Base-by-base conservation (phyloP, 2,888 invertebrate species). In the Clepsis dumicolana region DNA sequence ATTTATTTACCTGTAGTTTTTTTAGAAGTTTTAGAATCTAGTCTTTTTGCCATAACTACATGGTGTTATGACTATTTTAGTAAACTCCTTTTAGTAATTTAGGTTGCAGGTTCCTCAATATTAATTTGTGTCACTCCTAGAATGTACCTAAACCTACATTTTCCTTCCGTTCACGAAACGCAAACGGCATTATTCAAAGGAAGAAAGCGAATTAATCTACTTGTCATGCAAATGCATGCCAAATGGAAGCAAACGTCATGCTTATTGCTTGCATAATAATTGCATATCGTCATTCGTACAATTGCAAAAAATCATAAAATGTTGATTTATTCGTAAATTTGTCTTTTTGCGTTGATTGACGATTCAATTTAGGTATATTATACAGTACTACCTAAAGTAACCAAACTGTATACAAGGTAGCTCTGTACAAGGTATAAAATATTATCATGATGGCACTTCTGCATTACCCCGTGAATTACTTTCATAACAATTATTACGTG, bases 161-260 rank as follows among this genome's bases (percentile, higher is more conserved):
- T 35, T 35, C 35, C 41, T 53, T 52, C 41, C 29, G 16, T 52
- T 62, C 12, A 59, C 14, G 41, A 61, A 61, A 67, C 38, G 62
- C 52, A 41, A 25, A 50, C 56, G 14, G 54, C 50, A 62, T 60
- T 57, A 63, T 63, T 38, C 29, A 63, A 57, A 56, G 59, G 29
- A 65, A 57, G 67, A 63, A 63, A 67, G 67, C 52, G 29, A 63
- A 57, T 67, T 41, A 21, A 38, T 38, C 14, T 35, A 56, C 38
- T 25, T 50, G 16, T 1, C 48, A 62, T 62, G 63, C 52, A 27
- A 62, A 67, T 57, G 25, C 54, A 63, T 67, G 35, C 27, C 18
- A 56, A 67, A 12, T 63, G 62, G 56, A 63, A 63, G 63, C 24
- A 63, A 24, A 67, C 63, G 41, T 63, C 48, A 29, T 41, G 35